Conservation (phyloP, 1,140 invertebrate species). For the Tyrophagus putrescentiae region DNA sequence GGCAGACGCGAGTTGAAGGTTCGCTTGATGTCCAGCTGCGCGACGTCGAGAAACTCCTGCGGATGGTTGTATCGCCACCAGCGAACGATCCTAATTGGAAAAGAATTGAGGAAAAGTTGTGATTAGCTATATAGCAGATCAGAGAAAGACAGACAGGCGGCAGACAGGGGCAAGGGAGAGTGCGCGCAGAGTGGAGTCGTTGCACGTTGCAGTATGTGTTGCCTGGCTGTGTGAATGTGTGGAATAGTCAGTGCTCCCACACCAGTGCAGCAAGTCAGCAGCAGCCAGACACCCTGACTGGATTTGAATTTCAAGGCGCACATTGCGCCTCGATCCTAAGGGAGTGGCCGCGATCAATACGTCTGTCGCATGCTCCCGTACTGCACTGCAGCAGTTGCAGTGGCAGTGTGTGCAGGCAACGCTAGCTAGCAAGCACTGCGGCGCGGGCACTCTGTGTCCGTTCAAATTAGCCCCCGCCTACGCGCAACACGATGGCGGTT, state of each 20-base stretch:
- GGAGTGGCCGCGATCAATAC: slow-evolving; percentile 13
- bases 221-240: neutral
- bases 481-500: slow-evolving; percentile 15
- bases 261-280: neutral
- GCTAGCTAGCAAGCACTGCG: too few species aligned
- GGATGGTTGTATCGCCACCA: slow-evolving; percentile 30
- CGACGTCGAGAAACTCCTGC: slow-evolving; percentile 41
- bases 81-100: slow-evolving; percentile 26
- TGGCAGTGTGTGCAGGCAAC: too few species aligned
- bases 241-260: neutral
- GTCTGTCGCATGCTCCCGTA: slow-evolving; percentile 9
- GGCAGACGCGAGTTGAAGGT: slow-evolving; percentile 68
- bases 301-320: slow-evolving; percentile 11
- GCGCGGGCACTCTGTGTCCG: too few species aligned
- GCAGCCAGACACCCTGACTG: neutral
- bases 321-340: slow-evolving; percentile 10
- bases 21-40: slow-evolving; percentile 76
- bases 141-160: neutral
- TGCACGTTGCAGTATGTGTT: too few species aligned
- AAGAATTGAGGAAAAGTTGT: neutral
- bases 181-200: too few species aligned
- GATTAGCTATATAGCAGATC: neutral
- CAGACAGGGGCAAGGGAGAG: too few species aligned
- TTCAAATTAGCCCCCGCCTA: slow-evolving; percentile 15
- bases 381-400: neutral